A percentile compares a stretch with the other conserved stretches of the same genome.
Conservation (phyloP, 2,113 vertebrate genomes). For the Datnioides undecimradiatus region DNA sequence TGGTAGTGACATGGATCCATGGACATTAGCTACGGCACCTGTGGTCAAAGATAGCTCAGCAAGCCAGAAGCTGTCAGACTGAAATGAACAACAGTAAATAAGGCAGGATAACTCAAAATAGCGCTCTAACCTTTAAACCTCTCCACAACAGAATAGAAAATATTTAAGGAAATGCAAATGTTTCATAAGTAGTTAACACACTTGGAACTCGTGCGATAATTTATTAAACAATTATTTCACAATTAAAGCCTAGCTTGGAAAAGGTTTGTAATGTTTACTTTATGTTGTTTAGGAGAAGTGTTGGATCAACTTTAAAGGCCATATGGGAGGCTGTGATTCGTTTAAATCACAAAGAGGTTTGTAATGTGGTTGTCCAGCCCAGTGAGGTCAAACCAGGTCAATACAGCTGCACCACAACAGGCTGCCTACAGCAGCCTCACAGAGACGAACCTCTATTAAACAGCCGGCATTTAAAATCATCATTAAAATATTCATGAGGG, state of each 20-base stretch:
- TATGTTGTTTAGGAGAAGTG: background rate
- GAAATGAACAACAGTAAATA: slow-evolving; percentile 23
- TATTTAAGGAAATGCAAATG: background rate
- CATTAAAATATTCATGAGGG: background rate
- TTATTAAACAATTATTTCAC: background rate
- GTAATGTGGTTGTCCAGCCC: background rate
- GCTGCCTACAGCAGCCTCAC: background rate
- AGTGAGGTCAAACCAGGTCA: background rate
- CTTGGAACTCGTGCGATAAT: too few relatives aligned
- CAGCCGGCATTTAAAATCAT: background rate
- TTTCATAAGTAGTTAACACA: background rate
- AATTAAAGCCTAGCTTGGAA: background rate
- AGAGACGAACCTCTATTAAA: background rate
- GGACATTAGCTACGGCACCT: slow-evolving; percentile 35
- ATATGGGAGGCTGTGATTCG: background rate
- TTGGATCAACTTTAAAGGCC: too few relatives aligned
- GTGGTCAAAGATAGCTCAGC: slow-evolving; percentile 55
- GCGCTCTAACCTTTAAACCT: background rate
- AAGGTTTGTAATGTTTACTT: too few relatives aligned
- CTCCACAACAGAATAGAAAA: background rate
- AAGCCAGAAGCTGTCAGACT: slow-evolving; percentile 28
- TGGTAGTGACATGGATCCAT: slow-evolving; percentile 39
- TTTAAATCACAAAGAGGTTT: too few relatives aligned
- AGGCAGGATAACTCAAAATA: background rate
- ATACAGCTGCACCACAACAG: background rate